These are phyloP conservation scores for Maniola jurtina DNA, from an alignment of 1,140 invertebrate genomes.

Conservation along the genomic window DNA sequence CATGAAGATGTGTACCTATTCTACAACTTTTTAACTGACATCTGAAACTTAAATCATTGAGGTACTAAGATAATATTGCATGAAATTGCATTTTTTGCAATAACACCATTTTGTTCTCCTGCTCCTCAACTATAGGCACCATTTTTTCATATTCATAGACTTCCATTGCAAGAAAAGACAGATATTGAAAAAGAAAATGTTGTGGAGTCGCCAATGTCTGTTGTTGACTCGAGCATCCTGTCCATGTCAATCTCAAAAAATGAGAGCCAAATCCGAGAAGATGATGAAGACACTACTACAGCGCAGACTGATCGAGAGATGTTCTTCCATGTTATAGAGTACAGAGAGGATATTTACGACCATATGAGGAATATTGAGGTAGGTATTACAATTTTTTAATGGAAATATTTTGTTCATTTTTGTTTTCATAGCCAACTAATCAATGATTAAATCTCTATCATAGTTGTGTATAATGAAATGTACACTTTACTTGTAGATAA, in stretches of 20 bases:
- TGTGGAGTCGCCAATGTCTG: conserved; percentile 71
- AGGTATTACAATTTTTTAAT: neutral
- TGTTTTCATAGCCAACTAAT: too few relatives aligned
- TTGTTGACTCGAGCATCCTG: conserved; percentile 65
- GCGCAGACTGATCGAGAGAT: conserved; percentile 71
- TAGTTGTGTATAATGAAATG: too few relatives aligned
- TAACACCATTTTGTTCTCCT: too few relatives aligned
- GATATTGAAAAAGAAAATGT: conserved; percentile 62
- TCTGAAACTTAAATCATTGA: too few relatives aligned
- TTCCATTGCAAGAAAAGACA: conserved; percentile 60
- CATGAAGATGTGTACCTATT: too few relatives aligned
- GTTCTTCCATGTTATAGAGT: conserved; percentile 86
- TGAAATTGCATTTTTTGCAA: too few relatives aligned
- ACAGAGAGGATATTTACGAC: conserved; percentile 89
- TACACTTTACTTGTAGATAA: too few relatives aligned
- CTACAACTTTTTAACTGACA: too few relatives aligned
- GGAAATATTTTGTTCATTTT: too few relatives aligned
- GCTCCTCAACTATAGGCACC: too few relatives aligned
- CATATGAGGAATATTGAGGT: conserved; percentile 90
- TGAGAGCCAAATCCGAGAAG: conserved; percentile 58
- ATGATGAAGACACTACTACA: conserved; percentile 63
- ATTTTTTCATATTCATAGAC: conserved; percentile 34
- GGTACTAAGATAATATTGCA: too few relatives aligned
- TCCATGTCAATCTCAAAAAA: conserved; percentile 71
- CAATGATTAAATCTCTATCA: too few relatives aligned